Base-by-base conservation (phyloP, 2,113 vertebrate genomes). In the Butorides virescens region DNA sequence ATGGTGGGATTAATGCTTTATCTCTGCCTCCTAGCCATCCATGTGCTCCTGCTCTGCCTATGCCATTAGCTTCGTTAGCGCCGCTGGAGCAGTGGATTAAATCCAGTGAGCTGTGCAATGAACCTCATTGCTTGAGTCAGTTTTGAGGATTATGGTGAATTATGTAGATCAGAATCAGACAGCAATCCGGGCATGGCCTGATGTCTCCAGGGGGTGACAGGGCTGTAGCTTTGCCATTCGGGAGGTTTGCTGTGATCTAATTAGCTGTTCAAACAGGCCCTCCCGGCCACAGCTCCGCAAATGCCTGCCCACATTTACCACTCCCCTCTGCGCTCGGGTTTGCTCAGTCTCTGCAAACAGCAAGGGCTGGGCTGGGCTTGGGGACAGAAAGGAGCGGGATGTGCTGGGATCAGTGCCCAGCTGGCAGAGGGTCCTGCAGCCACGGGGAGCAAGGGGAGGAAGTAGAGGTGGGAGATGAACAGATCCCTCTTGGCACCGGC, bases 131-230 rank as follows among this genome's bases (percentile, higher is more conserved):
- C 90, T 63, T 21, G 63, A 93, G 92, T 95, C 86, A 36, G 63
- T 83, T 75, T 26, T 10, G 29, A 75, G 88, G 93, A 93, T 92
- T 90, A 58, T 37, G 47, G 71, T 73, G 78, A 97, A 96, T 97
- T 93, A 95, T 81, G 94, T 34, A 96, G 95, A 96, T 97, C 86
- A 58, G 80, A 95, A 94, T 96, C 96, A 96, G 78, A 47, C 88
- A 71, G 86, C 93, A 93, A 88, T 49, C 80, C 56, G 66, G 77
- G 92, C 95, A 50, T 71, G 86, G 93, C 77, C 65, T 5, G 0
- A 5, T 86, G 85, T 94, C 94, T 86, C 39, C 0, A 73, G 88
- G 95, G 93, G 74, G 50, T 50, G 83, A 61, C 73, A 83, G 53
- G 59, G 66, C 95, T 82, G 58, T 34, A 85, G 81, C 86, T 87